phyloP scores from a whole-genome alignment of 2,797 vertebrate species.

The Ambastaia sidthimunki region DNA sequence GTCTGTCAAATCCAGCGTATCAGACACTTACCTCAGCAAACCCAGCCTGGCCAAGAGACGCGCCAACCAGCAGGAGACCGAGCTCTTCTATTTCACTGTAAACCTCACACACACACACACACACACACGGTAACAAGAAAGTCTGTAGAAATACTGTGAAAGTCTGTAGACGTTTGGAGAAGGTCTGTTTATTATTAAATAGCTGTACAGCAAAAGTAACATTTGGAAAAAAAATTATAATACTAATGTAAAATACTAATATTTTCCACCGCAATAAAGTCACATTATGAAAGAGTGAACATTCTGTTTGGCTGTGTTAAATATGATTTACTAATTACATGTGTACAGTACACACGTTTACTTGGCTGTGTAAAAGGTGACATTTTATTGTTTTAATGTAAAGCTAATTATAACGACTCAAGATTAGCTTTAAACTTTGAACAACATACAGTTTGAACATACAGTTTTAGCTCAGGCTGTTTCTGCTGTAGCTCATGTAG shows the following conservation, averaged over 20 bases:
- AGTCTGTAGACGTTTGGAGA: too few species aligned
- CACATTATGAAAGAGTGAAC: too few species aligned
- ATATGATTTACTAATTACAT: too few species aligned
- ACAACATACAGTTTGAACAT: not conserved
- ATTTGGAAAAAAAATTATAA: too few species aligned
- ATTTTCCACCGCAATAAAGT: too few species aligned
- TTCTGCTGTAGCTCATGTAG: constrained; percentile 22
- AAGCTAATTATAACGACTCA: too few species aligned
- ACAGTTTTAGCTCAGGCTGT: not conserved
- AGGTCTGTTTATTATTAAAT: not conserved
- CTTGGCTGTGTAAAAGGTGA: not conserved
- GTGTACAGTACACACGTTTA: not conserved
- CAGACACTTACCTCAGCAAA: constrained; percentile 97
- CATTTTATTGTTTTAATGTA: too few species aligned
- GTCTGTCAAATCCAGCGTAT: constrained; percentile 96
- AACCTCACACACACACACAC: constrained; percentile 56
- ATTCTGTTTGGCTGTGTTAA: too few species aligned
- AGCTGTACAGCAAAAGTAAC: not conserved
- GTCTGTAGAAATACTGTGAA: too few species aligned
- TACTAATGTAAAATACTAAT: too few species aligned
- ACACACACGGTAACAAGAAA: not conserved
- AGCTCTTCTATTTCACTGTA: constrained; percentile 98
- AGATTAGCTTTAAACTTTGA: not conserved
- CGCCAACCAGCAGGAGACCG: constrained; percentile 97
- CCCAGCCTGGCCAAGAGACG: constrained; percentile 95